A percentile compares a stretch with the other conserved stretches of the same genome.
Conservation (phyloP, 1,140 invertebrate species). For the Oedothorax gibbosus region DNA sequence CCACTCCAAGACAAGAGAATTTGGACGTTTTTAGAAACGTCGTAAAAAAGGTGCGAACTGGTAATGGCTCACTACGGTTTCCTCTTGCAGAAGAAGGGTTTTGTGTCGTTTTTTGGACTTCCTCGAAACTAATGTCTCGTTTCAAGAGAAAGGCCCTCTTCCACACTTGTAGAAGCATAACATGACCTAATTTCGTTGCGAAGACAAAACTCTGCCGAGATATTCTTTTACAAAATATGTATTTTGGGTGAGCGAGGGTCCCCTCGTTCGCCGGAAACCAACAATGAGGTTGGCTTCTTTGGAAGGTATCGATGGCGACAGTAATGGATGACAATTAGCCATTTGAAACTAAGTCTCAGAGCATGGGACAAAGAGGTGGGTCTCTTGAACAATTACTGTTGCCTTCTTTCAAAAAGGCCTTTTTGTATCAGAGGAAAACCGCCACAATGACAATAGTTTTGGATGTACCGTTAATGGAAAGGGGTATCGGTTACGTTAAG, state of each 20-base stretch:
- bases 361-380: not conserved
- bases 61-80: conserved; percentile 30
- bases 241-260: conserved; percentile 23
- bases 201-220: conserved; percentile 26
- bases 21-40: conserved; percentile 36
- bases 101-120: conserved; percentile 18
- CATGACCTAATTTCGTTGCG: conserved; percentile 40
- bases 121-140: conserved; percentile 36
- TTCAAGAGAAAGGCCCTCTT: not conserved
- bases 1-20: not conserved
- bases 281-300: conserved; percentile 35
- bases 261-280: conserved; percentile 20
- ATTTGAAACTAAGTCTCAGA: conserved; percentile 25
- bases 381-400: not conserved
- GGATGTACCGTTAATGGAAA: no score
- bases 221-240: conserved; percentile 23
- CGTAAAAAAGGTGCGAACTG: conserved; percentile 26
- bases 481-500: no score
- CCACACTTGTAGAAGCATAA: not conserved
- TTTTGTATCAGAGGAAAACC: not conserved
- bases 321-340: conserved; percentile 41
- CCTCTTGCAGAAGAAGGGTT: not conserved
- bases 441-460: not conserved
- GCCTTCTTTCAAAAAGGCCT: not conserved
- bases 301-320: conserved; percentile 49